These are phyloP conservation scores for Cryptus viduatorius DNA, from an alignment of 2,888 invertebrate genomes.

Conservation along the genomic window DNA sequence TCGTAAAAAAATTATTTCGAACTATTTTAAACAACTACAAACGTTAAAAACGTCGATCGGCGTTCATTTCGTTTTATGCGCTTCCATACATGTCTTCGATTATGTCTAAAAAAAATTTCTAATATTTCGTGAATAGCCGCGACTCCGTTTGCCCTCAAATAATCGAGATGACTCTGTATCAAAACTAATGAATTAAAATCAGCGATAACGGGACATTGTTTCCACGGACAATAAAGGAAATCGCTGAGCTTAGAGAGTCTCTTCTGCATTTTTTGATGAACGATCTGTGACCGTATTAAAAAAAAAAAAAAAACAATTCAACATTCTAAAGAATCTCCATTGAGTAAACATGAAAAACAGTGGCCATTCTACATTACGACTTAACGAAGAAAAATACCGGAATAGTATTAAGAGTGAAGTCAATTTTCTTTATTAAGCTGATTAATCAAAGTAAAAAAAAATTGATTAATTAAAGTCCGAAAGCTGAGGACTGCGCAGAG, in stretches of 20 bases:
- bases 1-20: no score
- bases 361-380: constrained; percentile 43
- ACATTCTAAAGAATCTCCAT: constrained; percentile 39
- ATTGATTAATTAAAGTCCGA: no score
- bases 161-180: no score
- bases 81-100: no score
- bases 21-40: no score
- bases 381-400: constrained; percentile 34
- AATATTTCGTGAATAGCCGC: no score
- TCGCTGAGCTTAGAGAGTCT: constrained; percentile 22
- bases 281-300: constrained; percentile 31
- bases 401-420: constrained; percentile 58
- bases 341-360: not conserved
- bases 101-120: no score
- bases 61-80: no score
- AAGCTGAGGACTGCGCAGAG: no score
- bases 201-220: constrained; percentile 37
- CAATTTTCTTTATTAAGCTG: constrained; percentile 60
- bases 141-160: no score
- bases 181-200: not conserved
- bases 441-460: constrained; percentile 34
- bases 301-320: constrained; percentile 7
- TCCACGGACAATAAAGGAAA: constrained; percentile 57
- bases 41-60: no score
- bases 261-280: constrained; percentile 64